Evolutionary conservation across 2,113 vertebrate genomes (phyloP), one percentile per base, ranked within the genome.

Genomic region (Prietella phreatophila): DNA sequence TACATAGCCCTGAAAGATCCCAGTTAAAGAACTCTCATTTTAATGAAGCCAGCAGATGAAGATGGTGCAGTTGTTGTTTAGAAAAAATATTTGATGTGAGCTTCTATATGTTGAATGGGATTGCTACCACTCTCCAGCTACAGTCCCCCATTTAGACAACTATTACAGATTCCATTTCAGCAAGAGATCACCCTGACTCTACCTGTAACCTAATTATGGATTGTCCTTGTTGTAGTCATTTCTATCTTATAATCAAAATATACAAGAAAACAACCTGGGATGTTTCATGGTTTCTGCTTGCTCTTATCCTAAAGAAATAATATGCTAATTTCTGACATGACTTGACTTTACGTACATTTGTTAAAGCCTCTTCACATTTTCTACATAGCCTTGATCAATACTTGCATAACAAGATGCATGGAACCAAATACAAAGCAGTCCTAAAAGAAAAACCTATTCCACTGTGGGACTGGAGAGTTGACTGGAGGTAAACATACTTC

Each of bases 81-180:
- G 10, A 5, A 17, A 33, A 10, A 76, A 76, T 15, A 30, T 2
- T 33, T 82, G 6, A 83, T 83, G 27, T 65, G 30, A 83, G 5
- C 39, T 25, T 83, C 42, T 65, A 47, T 27, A 65, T n/a, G 33
- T 39, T 22, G 8, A 39, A 33, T 39, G 25, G 39, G n/a, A 50
- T 13, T 84, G 27, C 53, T 50, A 69, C 47, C n/a, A 11, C 27
- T 69, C 47, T 27, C 55, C 4, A 69, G n/a, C 19, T 53, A 53
- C 61, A 84, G 82, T 67, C 42, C 42, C 30, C 25, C 42, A 84
- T 53, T 67, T 53, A 67, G 39, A 22, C 27, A 69, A 22, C 27
- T 69, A 69, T 84, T 30, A 84, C 15, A 69, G 27, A 69, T 84
- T n/a, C 19, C n/a, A 69, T 69, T 84, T 84, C 20, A 69, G 15